phyloP scores from a whole-genome alignment of 2,113 vertebrate genomes.

The Cricetomys ansorgei region DNA sequence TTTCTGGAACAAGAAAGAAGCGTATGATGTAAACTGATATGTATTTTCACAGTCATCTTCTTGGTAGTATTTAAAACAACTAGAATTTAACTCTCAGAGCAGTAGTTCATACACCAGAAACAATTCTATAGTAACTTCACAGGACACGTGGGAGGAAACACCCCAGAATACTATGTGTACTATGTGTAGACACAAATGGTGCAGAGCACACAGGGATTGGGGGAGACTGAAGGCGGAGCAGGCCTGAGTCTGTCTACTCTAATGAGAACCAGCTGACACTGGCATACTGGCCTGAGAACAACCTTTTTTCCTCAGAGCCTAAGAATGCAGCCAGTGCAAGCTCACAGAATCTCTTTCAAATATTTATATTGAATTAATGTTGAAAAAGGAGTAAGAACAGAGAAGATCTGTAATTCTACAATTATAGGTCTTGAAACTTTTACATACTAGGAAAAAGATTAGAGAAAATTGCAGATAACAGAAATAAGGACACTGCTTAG shows the following conservation, averaged over 20 bases:
- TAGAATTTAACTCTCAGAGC: background rate
- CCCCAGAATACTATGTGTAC: fast-evolving
- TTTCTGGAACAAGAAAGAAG: slow-evolving; percentile 89
- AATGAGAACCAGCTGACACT: background rate
- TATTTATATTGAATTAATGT: background rate
- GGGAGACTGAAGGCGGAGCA: background rate
- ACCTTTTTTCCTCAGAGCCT: background rate
- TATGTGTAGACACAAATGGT: too few species aligned
- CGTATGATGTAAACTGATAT: background rate
- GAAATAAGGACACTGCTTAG: background rate
- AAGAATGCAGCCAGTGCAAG: background rate
- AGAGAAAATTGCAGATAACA: background rate
- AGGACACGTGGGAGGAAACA: background rate
- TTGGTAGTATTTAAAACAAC: background rate
- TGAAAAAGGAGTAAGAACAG: background rate
- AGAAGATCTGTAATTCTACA: background rate
- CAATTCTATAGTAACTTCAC: background rate
- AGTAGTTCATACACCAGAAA: background rate
- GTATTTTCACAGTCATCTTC: background rate
- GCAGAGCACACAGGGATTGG: background rate
- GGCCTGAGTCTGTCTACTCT: background rate
- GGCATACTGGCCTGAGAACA: background rate
- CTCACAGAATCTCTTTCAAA: background rate
- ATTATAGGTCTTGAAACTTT: background rate
- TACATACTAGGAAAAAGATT: background rate